phyloP scores from a whole-genome alignment of 2,797 vertebrate genomes.

The Megaceryle alcyon region DNA sequence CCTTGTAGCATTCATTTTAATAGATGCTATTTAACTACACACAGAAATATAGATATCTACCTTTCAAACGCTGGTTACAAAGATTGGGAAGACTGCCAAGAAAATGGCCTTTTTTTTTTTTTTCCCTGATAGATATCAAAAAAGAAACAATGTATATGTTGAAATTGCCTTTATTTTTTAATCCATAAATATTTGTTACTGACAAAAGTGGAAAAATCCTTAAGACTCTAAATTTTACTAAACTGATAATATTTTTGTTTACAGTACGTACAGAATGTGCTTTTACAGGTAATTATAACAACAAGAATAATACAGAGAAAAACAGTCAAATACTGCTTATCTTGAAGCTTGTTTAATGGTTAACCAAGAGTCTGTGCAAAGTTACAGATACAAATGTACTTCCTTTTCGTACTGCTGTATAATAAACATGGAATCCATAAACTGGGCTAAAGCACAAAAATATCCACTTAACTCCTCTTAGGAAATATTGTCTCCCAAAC shows the following conservation, averaged over 20 bases:
- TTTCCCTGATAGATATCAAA: neutral
- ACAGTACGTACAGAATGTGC: conserved; percentile 84
- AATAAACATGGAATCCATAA: conserved; percentile 81
- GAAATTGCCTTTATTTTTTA: conserved; percentile 85
- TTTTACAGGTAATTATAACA: conserved; percentile 79
- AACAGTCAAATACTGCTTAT: conserved; percentile 80
- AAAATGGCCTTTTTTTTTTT: neutral
- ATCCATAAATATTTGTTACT: conserved; percentile 87
- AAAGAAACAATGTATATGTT: conserved; percentile 72
- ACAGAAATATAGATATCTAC: conserved; percentile 39
- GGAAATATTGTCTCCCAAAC: conserved; percentile 79
- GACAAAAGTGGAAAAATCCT: conserved; percentile 87
- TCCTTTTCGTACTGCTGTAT: conserved; percentile 78
- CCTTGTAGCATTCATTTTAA: conserved; percentile 47
- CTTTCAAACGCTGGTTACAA: conserved; percentile 41
- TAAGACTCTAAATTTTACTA: conserved; percentile 85
- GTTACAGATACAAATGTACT: conserved; percentile 81
- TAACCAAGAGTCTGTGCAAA: conserved; percentile 79
- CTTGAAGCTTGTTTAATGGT: conserved; percentile 75
- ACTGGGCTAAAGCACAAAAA: conserved; percentile 83
- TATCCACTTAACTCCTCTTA: conserved; percentile 76
- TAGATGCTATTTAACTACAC: conserved; percentile 44
- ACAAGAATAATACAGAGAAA: conserved; percentile 82
- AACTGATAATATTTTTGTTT: conserved; percentile 79
- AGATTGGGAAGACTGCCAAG: conserved; percentile 23